A percentile compares a stretch with the other conserved stretches of the same genome.
Evolutionary conservation across 2,113 vertebrate genomes (phyloP).

Genomic region (Fregata magnificens): DNA sequence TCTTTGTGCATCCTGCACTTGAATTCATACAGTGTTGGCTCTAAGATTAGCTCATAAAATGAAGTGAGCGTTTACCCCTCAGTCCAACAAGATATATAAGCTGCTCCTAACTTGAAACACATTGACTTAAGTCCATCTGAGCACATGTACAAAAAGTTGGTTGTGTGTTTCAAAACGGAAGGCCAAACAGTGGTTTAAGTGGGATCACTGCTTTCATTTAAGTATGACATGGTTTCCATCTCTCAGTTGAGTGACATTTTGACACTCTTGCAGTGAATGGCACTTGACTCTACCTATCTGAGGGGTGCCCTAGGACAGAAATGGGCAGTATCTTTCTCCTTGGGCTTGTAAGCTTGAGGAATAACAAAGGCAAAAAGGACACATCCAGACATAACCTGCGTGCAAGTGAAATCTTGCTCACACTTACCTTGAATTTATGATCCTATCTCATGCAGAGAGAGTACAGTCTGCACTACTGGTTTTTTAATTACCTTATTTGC

Average conservation of each 20-base stretch:
- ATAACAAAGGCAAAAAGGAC: neutral
- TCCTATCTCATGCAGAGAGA: neutral
- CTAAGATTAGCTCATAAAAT: neutral
- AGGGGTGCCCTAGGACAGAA: neutral
- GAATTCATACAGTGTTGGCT: neutral
- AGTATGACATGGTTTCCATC: neutral
- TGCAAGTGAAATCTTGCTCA: neutral
- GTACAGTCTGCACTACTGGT: neutral
- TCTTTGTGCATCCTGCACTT: neutral
- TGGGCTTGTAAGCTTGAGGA: neutral
- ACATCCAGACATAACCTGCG: neutral
- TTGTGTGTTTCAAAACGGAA: neutral
- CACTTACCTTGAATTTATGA: neutral
- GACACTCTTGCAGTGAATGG: neutral
- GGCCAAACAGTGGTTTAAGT: neutral
- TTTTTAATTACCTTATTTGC: neutral
- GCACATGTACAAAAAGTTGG: rapidly evolving
- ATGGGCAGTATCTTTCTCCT: neutral
- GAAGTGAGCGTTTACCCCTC: neutral
- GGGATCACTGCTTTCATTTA: neutral
- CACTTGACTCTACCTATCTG: neutral
- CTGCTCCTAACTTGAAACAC: neutral
- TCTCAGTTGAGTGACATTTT: neutral
- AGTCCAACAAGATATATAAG: neutral
- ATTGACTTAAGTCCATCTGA: neutral